These are phyloP conservation scores for Lymantria dispar DNA, from an alignment of 2,888 invertebrate genomes.

Conservation along the genomic window DNA sequence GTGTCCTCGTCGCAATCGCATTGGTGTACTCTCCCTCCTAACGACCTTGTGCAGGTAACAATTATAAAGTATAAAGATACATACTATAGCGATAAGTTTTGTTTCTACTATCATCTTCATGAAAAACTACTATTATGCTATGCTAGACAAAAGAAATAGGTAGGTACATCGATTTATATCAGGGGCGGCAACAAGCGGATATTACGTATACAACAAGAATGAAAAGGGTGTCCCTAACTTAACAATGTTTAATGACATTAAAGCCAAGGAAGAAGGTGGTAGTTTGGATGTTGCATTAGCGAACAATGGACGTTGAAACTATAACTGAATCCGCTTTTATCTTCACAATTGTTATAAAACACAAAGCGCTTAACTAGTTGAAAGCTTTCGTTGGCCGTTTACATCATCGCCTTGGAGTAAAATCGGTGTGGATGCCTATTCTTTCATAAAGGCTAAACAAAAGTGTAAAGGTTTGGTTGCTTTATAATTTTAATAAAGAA, in stretches of 20 bases:
- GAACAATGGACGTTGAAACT: constrained; percentile 66
- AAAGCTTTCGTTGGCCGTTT: constrained; percentile 54
- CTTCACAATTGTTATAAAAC: constrained; percentile 66
- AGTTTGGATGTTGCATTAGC: constrained; percentile 66
- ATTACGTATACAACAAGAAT: constrained; percentile 40
- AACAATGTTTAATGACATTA: constrained; percentile 62
- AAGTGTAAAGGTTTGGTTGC: too few relatives aligned
- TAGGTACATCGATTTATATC: constrained; percentile 34
- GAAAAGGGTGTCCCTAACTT: constrained; percentile 52
- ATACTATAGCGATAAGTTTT: too few relatives aligned
- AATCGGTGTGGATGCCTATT: not conserved
- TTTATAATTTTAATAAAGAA: too few relatives aligned
- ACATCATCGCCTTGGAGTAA: constrained; percentile 18
- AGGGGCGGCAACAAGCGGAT: constrained; percentile 40
- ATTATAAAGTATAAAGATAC: too few relatives aligned
- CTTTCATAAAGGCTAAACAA: too few relatives aligned
- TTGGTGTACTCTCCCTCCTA: too few relatives aligned
- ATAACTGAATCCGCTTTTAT: constrained; percentile 63
- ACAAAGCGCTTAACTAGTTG: constrained; percentile 59
- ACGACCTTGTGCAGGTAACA: too few relatives aligned
- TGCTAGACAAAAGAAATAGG: constrained; percentile 46
- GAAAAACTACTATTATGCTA: constrained; percentile 25
- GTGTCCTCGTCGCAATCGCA: too few relatives aligned
- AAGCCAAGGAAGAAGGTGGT: constrained; percentile 50
- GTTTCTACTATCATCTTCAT: constrained; percentile 6